These are phyloP conservation scores for Liposcelis brunnea DNA, from an alignment of 2,888 invertebrate genomes.

Conservation along the genomic window DNA sequence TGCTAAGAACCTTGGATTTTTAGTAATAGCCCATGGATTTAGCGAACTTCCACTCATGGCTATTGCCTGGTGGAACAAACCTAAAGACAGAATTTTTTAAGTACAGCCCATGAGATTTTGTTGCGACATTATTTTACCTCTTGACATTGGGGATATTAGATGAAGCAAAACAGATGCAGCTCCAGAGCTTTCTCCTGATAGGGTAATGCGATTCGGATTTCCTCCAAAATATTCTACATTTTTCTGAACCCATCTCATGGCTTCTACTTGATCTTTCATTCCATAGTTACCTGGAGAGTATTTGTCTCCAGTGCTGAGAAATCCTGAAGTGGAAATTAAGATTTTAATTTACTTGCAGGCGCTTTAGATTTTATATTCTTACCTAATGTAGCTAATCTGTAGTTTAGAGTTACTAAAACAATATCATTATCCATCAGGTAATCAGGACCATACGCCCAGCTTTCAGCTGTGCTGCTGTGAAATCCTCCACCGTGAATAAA, in stretches of 20 bases:
- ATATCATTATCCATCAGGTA: conserved; percentile 14
- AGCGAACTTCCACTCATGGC: conserved; percentile 47
- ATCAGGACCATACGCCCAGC: conserved; percentile 13
- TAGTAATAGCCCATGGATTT: conserved; percentile 33
- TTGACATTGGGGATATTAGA: conserved; percentile 12
- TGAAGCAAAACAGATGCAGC: conserved; percentile 11
- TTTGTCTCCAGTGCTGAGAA: conserved; percentile 11
- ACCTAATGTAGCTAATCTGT: conserved; percentile 14
- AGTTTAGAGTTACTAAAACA: conserved; percentile 18
- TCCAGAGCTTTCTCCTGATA: conserved; percentile 13
- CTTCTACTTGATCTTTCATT: conserved; percentile 11
- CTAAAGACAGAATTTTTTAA: too few species aligned
- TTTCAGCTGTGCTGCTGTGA: conserved; percentile 15
- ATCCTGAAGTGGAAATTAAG: too few species aligned
- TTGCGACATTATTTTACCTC: too few species aligned
- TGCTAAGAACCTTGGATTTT: conserved; percentile 37
- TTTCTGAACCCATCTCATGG: conserved; percentile 9
- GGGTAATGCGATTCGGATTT: conserved; percentile 10
- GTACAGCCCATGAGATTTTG: too few species aligned
- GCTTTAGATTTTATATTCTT: too few species aligned
- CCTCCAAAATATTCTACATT: conserved; percentile 12
- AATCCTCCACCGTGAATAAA: conserved; percentile 35
- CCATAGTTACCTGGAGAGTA: conserved; percentile 12
- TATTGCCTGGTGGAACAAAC: conserved; percentile 51
- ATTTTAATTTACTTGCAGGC: too few species aligned